Evolutionary conservation across 2,888 invertebrate species (phyloP), one percentile per base, ranked within the genome.

Genomic region (Heliconius cydno): DNA sequence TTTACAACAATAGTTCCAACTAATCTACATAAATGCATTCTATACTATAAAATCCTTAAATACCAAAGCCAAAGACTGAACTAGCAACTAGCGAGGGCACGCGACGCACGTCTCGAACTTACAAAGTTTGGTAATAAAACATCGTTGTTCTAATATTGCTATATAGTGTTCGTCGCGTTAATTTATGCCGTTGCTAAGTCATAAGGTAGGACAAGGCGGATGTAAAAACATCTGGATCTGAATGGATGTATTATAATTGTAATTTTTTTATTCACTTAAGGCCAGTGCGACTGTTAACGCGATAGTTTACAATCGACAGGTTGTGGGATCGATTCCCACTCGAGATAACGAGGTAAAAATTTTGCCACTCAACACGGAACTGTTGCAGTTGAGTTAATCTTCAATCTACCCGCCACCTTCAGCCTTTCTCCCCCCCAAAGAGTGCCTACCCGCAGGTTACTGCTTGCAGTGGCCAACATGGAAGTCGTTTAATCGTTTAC

Each of bases 161-260:
- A 91, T 92, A 92, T 94, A 94, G 93, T 89, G 92, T 91, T 89
- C 89, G 86, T 88, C 86, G 84, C 90, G 89, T 92, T 94, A 94
- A 94, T 94, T 94, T 94, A 94, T 94, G 93, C 92, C 88, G 90
- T 88, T 90, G 92, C 90, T 92, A 92, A 92, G 90, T 93, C 93
- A 93, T 93, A 92, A 92, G 92, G 92, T 91, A 89, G 88, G 90
- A 92, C 92, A 90, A 87, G 90, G 86, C 88, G n/a, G 79, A 81
- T 80, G 66, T 80, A 82, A 41, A 80, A 65, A 13, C 5, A 9
- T 19, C 82, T 83, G 28, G 82, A 9, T 19, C 81, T 83, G 34
- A 81, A 83, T 30, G 66, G 3, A 72, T 19, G n/a, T 15, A 1
- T 28, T 22, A 52, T 38, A 19, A 19, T 7, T 19, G 19, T 52